phyloP scores from a whole-genome alignment of 2,888 invertebrate species.

The Bembecia ichneumoniformis region DNA sequence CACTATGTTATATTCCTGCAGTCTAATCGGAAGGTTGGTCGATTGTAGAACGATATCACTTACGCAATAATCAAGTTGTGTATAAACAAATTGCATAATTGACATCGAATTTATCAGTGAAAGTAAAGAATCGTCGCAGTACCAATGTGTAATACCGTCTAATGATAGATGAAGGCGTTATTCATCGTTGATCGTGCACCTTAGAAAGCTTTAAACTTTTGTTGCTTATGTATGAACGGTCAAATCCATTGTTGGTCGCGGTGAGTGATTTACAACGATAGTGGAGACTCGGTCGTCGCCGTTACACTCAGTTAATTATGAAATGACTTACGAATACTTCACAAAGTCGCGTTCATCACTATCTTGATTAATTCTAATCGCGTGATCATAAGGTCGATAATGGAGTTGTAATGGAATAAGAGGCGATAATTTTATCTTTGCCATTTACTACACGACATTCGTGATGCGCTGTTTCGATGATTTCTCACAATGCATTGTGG shows the following conservation, averaged over 20 bases:
- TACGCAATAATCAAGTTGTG: constrained; percentile 2
- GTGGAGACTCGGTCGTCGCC: constrained; percentile 10
- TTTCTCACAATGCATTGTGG: constrained; percentile 14
- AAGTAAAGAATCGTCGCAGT: constrained; percentile 57
- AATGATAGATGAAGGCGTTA: constrained; percentile 46
- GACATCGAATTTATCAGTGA: constrained; percentile 54
- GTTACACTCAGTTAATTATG: constrained; percentile 19
- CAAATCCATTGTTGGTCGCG: constrained; percentile 44
- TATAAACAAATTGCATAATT: constrained; percentile 53
- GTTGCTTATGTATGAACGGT: constrained; percentile 39
- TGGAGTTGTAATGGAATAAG: constrained; percentile 7
- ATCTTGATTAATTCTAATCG: constrained; percentile 10
- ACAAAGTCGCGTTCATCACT: constrained; percentile 5
- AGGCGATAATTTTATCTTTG: constrained; percentile 6
- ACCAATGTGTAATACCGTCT: constrained; percentile 41
- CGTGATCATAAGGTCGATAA: constrained; percentile 12
- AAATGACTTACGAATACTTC: constrained; percentile 13
- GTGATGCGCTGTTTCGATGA: constrained; percentile 5
- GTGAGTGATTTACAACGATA: constrained; percentile 49
- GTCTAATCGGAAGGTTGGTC: not conserved
- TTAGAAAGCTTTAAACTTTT: constrained; percentile 50
- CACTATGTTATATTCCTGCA: constrained; percentile 5
- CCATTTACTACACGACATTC: constrained; percentile 6
- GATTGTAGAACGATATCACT: not conserved
- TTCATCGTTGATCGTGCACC: constrained; percentile 18